These are phyloP conservation scores for Chelidonichthys spinosus DNA, from an alignment of 2,797 vertebrate species.

Conservation along the genomic window DNA sequence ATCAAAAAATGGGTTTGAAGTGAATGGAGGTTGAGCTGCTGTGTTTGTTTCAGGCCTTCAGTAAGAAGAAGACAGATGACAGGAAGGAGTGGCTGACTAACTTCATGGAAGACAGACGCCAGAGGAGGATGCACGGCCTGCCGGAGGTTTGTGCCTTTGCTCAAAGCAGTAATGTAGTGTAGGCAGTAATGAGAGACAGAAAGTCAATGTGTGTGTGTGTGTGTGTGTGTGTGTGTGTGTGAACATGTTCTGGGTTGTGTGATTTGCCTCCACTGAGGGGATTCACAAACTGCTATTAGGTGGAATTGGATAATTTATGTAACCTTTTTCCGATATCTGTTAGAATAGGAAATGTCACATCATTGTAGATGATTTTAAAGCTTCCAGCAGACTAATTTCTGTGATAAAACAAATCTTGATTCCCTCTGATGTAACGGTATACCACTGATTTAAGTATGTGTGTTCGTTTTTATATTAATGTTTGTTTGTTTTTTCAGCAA, in stretches of 20 bases:
- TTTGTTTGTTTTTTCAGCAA: conserved; percentile 85
- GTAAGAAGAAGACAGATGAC: conserved; percentile 99
- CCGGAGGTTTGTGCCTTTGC: conserved; percentile 88
- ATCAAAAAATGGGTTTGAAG: neutral
- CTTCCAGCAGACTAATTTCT: neutral
- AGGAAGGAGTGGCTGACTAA: conserved; percentile 99
- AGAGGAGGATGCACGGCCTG: conserved; percentile 95
- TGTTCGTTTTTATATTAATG: neutral
- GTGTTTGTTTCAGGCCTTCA: conserved; percentile 89
- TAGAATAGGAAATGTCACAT: neutral
- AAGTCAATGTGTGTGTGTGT: neutral
- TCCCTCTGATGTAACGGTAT: neutral
- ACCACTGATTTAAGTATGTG: neutral
- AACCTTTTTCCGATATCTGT: neutral
- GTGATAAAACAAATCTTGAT: neutral
- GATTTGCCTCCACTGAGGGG: neutral
- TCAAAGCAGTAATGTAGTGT: neutral
- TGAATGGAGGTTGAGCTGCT: neutral
- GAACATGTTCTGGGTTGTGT: neutral
- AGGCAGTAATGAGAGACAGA: neutral
- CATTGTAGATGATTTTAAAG: neutral
- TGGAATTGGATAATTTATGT: neutral
- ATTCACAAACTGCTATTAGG: too few relatives aligned
- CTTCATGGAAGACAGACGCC: conserved; percentile 98
- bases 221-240: neutral